Percentiles rank a stretch among this genome's conserved stretches.
Conservation (phyloP, 2,113 vertebrate genomes). For the Macaca fascicularis region DNA sequence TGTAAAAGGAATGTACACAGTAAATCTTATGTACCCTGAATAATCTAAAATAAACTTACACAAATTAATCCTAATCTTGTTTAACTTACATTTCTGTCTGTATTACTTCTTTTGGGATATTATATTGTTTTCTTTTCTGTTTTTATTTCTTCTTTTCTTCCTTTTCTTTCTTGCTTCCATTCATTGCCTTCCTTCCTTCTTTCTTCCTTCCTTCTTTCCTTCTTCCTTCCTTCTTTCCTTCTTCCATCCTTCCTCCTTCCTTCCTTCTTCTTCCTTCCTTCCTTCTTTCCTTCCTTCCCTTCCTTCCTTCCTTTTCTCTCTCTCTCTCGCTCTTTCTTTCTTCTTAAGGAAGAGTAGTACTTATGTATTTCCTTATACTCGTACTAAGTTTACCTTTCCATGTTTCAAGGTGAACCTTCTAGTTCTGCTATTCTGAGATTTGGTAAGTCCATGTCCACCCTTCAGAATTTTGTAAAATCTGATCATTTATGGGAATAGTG, state of each 20-base stretch:
- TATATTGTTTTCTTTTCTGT: background rate
- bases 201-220: background rate
- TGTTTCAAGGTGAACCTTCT: slow-evolving; percentile 1
- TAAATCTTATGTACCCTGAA: background rate
- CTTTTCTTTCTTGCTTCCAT: background rate
- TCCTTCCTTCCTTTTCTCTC: too few relatives aligned
- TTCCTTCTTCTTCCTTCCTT: background rate
- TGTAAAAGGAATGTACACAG: background rate
- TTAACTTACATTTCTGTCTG: background rate
- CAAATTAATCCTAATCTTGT: background rate
- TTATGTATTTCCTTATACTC: background rate
- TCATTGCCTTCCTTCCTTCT: background rate
- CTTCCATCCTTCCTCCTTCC: background rate
- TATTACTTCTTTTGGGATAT: background rate
- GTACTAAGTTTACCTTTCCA: background rate
- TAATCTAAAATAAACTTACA: background rate
- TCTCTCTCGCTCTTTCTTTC: background rate
- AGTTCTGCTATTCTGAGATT: background rate
- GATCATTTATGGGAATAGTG: background rate
- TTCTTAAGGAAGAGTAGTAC: background rate
- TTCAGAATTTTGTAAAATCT: slow-evolving; percentile 24
- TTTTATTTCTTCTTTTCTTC: background rate
- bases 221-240: background rate
- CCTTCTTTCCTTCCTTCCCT: rapidly evolving
- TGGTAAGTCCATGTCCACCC: background rate